Evolutionary conservation across 2,888 invertebrate genomes (phyloP).

Genomic region (Rhorus exstirpatorius): DNA sequence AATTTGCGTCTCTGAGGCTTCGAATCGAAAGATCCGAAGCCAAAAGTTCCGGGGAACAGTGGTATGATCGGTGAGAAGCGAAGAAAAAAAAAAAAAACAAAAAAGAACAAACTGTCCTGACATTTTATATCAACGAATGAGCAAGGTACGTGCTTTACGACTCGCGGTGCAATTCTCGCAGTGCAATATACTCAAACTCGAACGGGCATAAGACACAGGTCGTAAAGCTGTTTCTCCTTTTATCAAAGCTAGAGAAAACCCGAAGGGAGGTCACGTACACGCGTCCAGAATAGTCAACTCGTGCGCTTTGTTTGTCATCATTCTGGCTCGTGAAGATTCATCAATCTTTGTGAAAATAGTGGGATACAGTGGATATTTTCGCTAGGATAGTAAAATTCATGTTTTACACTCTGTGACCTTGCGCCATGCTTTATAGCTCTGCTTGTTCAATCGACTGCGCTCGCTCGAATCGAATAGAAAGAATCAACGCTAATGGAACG

Average conservation of each 20-base stretch:
- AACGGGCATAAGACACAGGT: conserved; percentile 10
- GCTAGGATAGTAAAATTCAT: conserved; percentile 18
- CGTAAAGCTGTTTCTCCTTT: conserved; percentile 36
- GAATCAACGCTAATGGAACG: neutral
- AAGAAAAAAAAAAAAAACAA: no score
- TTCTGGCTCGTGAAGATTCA: conserved; percentile 8
- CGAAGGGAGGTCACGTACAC: conserved; percentile 40
- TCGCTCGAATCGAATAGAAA: conserved; percentile 6
- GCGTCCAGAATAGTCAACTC: conserved; percentile 19
- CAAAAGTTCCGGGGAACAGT: neutral
- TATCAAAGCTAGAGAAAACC: conserved; percentile 26
- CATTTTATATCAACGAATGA: conserved; percentile 30
- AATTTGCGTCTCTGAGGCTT: neutral
- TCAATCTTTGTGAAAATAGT: conserved; percentile 20
- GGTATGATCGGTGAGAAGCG: neutral
- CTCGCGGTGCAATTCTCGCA: conserved; percentile 36
- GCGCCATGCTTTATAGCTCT: neutral
- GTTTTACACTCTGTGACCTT: conserved; percentile 1
- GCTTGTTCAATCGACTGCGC: conserved; percentile 25
- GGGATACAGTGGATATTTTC: neutral
- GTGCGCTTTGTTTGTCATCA: conserved; percentile 16
- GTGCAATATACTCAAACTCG: neutral
- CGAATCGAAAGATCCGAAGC: neutral
- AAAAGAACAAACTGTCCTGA: conserved; percentile 43
- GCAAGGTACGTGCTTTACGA: conserved; percentile 38